Base-by-base conservation (phyloP, 2,888 invertebrate species). In the Reticulitermes lucifugus region DNA sequence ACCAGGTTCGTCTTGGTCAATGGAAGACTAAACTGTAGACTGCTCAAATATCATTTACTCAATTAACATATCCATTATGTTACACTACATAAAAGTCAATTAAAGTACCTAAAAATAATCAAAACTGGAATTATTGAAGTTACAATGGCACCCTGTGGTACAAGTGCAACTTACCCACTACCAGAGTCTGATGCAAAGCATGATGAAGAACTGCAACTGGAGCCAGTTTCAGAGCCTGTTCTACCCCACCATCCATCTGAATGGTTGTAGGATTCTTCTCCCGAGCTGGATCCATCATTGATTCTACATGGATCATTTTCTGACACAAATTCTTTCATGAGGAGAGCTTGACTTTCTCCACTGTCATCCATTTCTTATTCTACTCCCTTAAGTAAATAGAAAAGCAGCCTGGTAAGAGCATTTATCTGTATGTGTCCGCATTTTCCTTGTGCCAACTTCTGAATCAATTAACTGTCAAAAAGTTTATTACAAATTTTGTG, bases 191-290 rank as follows among this genome's bases (percentile, higher is more conserved):
- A 87, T 3, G 82, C 87, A 14, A 87, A 88, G 75, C 87, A 87
- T 60, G 88, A 87, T 35, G 87, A 87, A 0, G 88, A 88, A 22
- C 85, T 84, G 21, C 86, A 75, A 7, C 46, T 84, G 10, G 88
- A 88, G 70, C 86, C 86, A n/a, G 88, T 86, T 22, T 86, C 88
- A 75, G 88, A 88, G 70, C 86, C 86, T 21, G 88, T 86, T 22
- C 86, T 87, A 75, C 84, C 86, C 88, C 88, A 88, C 87, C 87
- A 88, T 18, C 86, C 87, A 77, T 87, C 86, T 73, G 87, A 87
- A 10, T 86, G 84, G 71, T 87, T 86, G 14, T 73, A 82, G 0
- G 86, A 85, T 43, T 86, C 85, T 60, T 85, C 86, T 51, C 83
- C 86, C 7, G 85, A 83, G 55, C 85, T 86, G 5, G 85, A 86